Conservation (phyloP, 2,797 vertebrate genomes). For the Gallinago solitaria region DNA sequence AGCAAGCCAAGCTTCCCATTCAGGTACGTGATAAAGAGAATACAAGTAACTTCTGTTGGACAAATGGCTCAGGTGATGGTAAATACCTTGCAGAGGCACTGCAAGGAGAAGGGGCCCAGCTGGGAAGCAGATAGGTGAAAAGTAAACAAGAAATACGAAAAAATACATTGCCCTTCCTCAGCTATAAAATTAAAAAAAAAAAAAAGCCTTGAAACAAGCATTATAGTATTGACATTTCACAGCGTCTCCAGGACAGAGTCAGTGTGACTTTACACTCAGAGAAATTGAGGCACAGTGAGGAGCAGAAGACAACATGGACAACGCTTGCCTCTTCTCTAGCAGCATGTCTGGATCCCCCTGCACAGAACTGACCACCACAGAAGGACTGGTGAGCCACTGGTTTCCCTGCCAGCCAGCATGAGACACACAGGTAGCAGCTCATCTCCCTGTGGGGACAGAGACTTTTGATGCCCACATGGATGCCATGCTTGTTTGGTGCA, state of each 20-base stretch:
- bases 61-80: not conserved
- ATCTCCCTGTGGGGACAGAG: not conserved
- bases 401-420: not conserved
- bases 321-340: not conserved
- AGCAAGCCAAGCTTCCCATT: not conserved
- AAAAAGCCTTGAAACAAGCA: not conserved
- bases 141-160: not conserved
- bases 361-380: accelerated
- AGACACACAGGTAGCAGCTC: accelerated
- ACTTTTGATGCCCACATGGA: accelerated
- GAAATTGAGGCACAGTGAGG: not conserved
- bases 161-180: not conserved
- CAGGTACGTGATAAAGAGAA: not conserved
- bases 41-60: not conserved
- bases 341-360: not conserved
- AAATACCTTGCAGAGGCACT: not conserved
- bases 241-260: not conserved
- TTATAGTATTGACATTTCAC: not conserved
- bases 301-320: not conserved
- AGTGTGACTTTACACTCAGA: not conserved
- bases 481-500: accelerated
- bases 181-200: not conserved
- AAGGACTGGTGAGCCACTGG: not conserved
- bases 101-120: not conserved
- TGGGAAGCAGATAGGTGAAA: not conserved